Percentiles rank a stretch among this genome's conserved stretches.
Conservation (phyloP, 2,113 vertebrate genomes). For the Grallaria varia region DNA sequence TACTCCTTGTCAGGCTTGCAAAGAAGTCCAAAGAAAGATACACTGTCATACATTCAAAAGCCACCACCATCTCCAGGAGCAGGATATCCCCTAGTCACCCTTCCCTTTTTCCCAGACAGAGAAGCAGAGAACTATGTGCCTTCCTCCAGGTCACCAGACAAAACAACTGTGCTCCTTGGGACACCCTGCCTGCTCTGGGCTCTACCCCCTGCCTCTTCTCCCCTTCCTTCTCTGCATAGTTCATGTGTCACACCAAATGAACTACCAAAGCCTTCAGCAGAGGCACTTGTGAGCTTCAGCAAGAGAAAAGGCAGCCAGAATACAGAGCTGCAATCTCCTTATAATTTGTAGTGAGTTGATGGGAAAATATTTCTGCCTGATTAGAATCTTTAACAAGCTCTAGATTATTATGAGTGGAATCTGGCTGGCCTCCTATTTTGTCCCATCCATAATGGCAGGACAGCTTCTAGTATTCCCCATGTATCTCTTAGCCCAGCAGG, state of each 20-base stretch:
- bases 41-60: not conserved
- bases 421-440: not conserved
- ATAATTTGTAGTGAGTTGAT: conserved; percentile 58
- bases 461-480: not conserved
- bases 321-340: conserved; percentile 49
- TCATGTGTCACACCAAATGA: conserved; percentile 16
- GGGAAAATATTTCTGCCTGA: conserved; percentile 67
- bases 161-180: not conserved
- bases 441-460: not conserved
- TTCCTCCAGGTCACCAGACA: not conserved
- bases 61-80: not conserved
- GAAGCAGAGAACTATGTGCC: not conserved
- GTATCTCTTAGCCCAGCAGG: not conserved
- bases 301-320: conserved; percentile 39
- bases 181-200: not conserved
- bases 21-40: not conserved
- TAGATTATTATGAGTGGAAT: not conserved
- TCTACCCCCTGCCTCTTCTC: not conserved
- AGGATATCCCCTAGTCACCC: not conserved
- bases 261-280: conserved; percentile 39
- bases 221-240: not conserved
- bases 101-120: not conserved
- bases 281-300: not conserved
- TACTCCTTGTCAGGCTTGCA: not conserved
- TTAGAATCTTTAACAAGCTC: conserved; percentile 58